Evolutionary conservation across 2,113 vertebrate genomes (phyloP).

Genomic region (Neomonachus schauinslandi): DNA sequence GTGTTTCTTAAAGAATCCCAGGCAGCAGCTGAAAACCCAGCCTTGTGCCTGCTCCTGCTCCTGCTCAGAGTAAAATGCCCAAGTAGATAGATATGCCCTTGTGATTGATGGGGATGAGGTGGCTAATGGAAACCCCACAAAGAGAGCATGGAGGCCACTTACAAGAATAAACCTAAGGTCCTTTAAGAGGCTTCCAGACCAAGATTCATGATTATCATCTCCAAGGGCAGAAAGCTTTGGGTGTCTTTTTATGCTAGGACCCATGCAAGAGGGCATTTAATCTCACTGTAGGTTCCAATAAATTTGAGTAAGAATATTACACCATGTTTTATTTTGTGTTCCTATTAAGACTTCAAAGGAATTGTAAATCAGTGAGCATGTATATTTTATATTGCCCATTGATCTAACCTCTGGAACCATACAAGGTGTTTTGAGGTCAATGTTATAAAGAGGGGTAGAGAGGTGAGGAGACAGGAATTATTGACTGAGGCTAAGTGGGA

Average conservation of each 20-base stretch:
- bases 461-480: constrained; percentile 9
- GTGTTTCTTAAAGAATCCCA: background rate
- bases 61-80: background rate
- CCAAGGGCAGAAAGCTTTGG: background rate
- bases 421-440: background rate
- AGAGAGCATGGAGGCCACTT: background rate
- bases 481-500: constrained; percentile 57
- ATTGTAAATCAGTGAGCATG: constrained; percentile 1
- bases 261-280: background rate
- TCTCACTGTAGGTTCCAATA: background rate
- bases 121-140: background rate
- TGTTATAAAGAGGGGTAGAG: background rate
- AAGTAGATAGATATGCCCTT: background rate
- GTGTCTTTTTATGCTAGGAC: background rate
- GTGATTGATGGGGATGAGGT: background rate
- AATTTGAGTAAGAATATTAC: constrained; percentile 28
- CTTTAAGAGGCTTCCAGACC: background rate
- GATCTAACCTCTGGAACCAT: constrained; percentile 40
- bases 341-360: constrained; percentile 56
- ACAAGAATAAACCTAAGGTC: background rate
- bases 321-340: constrained; percentile 55
- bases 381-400: constrained; percentile 48
- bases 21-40: background rate
- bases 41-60: background rate
- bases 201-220: background rate